Evolutionary conservation across 1,140 invertebrate species (phyloP).

Genomic region (Penaeus chinensis): DNA sequence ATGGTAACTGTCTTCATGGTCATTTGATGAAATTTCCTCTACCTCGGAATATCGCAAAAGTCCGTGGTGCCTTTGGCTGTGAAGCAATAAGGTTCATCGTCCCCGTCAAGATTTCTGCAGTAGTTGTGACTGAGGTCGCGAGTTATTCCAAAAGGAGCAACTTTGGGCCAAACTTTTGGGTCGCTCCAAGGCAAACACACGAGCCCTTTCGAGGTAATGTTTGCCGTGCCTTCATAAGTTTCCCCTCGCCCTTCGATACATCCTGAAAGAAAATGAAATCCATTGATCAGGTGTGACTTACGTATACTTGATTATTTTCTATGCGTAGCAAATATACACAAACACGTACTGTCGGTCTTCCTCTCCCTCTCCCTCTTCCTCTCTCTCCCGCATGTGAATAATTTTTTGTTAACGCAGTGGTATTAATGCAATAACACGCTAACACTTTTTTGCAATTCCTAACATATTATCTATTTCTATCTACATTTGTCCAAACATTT

Average conservation of each 20-base stretch:
- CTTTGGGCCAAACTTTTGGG: constrained; percentile 65
- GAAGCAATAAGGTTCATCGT: constrained; percentile 74
- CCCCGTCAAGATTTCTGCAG: constrained; percentile 72
- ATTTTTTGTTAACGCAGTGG: no score
- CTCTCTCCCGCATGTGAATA: neutral
- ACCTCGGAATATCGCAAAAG: constrained; percentile 73
- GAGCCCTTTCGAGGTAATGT: constrained; percentile 69
- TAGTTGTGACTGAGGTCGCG: constrained; percentile 69
- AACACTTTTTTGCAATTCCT: no score
- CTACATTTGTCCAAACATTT: no score
- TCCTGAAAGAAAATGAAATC: constrained; percentile 29
- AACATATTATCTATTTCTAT: no score
- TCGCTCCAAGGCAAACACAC: constrained; percentile 71
- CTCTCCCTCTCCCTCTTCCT: neutral
- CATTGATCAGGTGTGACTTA: no score
- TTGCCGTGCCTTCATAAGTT: constrained; percentile 71
- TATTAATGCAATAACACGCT: no score
- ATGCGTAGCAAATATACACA: no score
- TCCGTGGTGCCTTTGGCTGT: constrained; percentile 68
- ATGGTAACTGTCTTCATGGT: no score
- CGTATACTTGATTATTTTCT: no score
- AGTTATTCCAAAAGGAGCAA: neutral
- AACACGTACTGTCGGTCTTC: no score
- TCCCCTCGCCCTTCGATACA: constrained; percentile 54
- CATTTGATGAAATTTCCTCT: constrained; percentile 45